Evolutionary conservation across 2,797 vertebrate genomes (phyloP).

Genomic region (Toxotes lorentzi): DNA sequence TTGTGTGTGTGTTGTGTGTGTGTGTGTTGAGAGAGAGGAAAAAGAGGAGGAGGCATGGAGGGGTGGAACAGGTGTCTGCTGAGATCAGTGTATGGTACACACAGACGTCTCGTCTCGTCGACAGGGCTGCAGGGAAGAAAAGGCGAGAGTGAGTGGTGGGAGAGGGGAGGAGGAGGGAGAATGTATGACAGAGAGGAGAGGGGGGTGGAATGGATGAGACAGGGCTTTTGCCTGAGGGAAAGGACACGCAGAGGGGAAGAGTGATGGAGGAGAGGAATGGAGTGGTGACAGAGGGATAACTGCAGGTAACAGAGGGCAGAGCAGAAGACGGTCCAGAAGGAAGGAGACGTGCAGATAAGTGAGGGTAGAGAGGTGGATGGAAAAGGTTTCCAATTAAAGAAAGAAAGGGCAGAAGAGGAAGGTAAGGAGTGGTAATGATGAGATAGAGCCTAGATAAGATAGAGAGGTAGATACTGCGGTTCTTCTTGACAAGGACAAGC

Average conservation of each 20-base stretch:
- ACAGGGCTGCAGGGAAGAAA: conserved; percentile 69
- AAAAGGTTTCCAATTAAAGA: conserved; percentile 64
- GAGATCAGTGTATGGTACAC: conserved; percentile 78
- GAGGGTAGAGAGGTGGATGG: conserved; percentile 22
- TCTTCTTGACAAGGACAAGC: conserved; percentile 41
- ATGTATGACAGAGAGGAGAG: conserved; percentile 52
- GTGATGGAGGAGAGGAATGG: conserved; percentile 34
- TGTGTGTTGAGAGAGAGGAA: conserved; percentile 2
- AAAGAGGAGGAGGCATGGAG: conserved; percentile 30
- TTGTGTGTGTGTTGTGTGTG: conserved; percentile 20
- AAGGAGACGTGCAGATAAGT: conserved; percentile 42
- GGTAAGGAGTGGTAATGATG: conserved; percentile 50
- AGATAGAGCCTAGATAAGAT: conserved; percentile 56
- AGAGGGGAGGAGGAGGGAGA: conserved; percentile 9
- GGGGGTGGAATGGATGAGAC: conserved; percentile 59
- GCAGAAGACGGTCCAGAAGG: conserved; percentile 14
- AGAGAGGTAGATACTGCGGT: conserved; percentile 37
- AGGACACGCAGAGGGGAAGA: conserved; percentile 51
- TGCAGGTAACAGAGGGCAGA: conserved; percentile 64
- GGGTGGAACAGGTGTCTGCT: conserved; percentile 82
- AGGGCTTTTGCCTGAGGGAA: conserved; percentile 61
- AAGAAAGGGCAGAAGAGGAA: conserved; percentile 43
- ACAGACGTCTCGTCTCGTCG: conserved; percentile 74
- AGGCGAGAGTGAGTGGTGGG: conserved; percentile 54
- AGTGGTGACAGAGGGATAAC: conserved; percentile 59